Percentiles rank a stretch among this genome's conserved stretches.
phyloP scores from a whole-genome alignment of 53 echinoderm and acorn worm species.

The Paracentrotus lividus region DNA sequence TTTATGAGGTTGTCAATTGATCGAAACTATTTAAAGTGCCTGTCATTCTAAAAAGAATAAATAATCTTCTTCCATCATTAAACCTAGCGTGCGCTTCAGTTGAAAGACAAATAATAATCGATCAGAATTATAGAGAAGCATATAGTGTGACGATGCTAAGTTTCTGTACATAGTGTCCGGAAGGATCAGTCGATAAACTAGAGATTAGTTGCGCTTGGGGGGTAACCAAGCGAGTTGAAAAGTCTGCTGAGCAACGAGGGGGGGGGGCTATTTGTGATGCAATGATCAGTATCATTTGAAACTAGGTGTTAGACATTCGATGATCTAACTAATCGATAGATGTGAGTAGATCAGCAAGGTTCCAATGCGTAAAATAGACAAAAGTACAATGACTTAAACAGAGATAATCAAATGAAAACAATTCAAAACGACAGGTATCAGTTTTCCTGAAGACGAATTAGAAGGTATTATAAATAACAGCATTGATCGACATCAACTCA shows the following conservation, averaged over 20 bases:
- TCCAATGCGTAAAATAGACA: not conserved
- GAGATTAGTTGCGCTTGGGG: slow-evolving; percentile 10
- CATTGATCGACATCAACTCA: no score
- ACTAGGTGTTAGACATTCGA: not conserved
- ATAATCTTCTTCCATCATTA: not conserved
- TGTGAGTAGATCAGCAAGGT: not conserved
- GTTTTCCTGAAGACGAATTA: not conserved
- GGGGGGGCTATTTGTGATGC: slow-evolving; percentile 6
- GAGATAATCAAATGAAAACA: not conserved
- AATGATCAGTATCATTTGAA: slow-evolving; percentile 11
- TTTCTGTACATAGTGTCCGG: not conserved
- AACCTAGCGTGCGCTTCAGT: not conserved
- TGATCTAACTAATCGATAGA: not conserved
- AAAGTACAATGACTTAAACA: not conserved
- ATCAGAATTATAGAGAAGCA: not conserved
- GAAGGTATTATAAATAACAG: no score
- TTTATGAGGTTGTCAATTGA: not conserved
- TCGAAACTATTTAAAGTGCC: not conserved
- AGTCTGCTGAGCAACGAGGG: not conserved
- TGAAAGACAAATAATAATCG: not conserved
- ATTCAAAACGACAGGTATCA: not conserved
- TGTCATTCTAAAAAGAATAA: not conserved
- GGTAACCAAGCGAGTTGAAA: not conserved
- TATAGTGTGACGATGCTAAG: not conserved
- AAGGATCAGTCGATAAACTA: not conserved